phyloP scores from a whole-genome alignment of 2,113 vertebrate species.

The Cyprinodon brontotheroides region DNA sequence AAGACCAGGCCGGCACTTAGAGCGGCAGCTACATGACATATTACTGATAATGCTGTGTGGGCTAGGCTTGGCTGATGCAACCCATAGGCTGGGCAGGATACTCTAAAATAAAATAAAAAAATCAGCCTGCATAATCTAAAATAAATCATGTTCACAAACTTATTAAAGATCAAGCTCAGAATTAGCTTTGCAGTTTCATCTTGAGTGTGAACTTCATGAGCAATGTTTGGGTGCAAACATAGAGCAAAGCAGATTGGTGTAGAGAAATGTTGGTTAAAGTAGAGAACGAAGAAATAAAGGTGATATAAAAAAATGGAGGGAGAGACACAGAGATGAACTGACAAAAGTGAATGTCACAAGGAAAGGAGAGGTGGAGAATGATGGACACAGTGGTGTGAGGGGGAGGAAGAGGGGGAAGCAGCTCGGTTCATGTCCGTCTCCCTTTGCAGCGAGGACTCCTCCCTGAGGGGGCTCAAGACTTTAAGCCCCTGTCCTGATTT shows the following conservation, averaged over 20 bases:
- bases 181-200: conserved; percentile 58
- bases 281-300: conserved; percentile 11
- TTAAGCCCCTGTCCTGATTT: conserved; percentile 95
- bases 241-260: conserved; percentile 27
- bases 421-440: conserved; percentile 83
- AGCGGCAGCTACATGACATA: conserved; percentile 3
- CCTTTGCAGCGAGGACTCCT: conserved; percentile 86
- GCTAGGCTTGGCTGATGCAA: conserved; percentile 20
- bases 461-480: conserved; percentile 89
- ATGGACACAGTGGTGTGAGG: conserved; percentile 48
- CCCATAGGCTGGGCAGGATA: neutral
- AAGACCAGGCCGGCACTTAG: too few relatives aligned
- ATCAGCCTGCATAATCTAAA: neutral
- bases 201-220: conserved; percentile 66
- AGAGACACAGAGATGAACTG: conserved; percentile 31
- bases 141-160: neutral
- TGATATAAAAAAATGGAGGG: conserved; percentile 4
- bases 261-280: conserved; percentile 19
- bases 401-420: conserved; percentile 42
- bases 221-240: conserved; percentile 44
- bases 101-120: neutral
- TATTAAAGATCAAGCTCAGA: neutral
- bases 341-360: conserved; percentile 50
- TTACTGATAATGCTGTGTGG: conserved; percentile 36
- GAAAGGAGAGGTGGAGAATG: conserved; percentile 48